A percentile compares a stretch with the other conserved stretches of the same genome.
Conservation (phyloP, 2,113 vertebrate genomes). For the Solenodon paradoxus region DNA sequence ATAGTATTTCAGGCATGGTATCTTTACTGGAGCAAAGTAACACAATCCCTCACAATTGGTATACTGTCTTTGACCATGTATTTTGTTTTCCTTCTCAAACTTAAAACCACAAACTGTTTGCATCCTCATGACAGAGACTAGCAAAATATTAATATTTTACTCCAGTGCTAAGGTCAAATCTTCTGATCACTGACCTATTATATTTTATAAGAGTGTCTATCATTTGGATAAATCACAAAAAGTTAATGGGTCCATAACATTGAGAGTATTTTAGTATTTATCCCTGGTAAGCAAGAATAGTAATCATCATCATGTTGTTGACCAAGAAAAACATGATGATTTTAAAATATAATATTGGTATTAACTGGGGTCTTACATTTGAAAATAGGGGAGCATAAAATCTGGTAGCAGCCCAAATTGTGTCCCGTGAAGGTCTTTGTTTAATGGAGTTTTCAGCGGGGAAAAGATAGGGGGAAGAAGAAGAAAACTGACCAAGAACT, state of each 20-base stretch:
- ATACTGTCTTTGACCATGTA: not conserved
- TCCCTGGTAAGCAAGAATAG: not conserved
- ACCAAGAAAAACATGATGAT: too few relatives aligned
- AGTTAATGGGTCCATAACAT: not conserved
- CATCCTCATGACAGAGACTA: not conserved
- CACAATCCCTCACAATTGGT: not conserved
- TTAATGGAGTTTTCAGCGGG: too few relatives aligned
- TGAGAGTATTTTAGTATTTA: not conserved
- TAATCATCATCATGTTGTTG: too few relatives aligned
- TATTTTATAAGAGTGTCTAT: not conserved
- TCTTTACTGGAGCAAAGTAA: not conserved
- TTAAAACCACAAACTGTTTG: not conserved
- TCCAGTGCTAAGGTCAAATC: not conserved
- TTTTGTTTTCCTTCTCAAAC: not conserved
- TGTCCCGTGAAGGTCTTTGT: too few relatives aligned
- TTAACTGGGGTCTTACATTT: too few relatives aligned
- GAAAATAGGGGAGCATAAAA: too few relatives aligned
- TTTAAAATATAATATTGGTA: too few relatives aligned
- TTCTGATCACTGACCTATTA: not conserved
- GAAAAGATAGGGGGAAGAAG: too few relatives aligned
- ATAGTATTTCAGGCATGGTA: not conserved
- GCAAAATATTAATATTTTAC: not conserved
- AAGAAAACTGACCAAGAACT: too few relatives aligned
- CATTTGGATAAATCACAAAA: not conserved
- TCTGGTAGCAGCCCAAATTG: too few relatives aligned